Conservation (phyloP, 2,797 vertebrate genomes). For the Hipposideros larvatus region DNA sequence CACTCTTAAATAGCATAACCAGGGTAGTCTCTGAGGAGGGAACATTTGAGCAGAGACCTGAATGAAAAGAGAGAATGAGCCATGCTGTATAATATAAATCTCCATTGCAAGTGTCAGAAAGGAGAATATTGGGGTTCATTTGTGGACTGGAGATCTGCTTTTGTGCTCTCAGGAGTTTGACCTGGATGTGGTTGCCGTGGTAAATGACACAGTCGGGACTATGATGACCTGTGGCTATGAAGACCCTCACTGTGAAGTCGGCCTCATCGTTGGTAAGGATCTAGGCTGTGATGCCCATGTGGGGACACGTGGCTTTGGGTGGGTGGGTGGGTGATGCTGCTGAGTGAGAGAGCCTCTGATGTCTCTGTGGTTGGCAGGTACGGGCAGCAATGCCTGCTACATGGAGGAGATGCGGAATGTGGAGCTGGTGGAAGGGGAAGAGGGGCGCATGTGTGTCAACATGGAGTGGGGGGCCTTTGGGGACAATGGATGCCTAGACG, state of each 20-base stretch:
- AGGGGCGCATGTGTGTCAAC: constrained; percentile 96
- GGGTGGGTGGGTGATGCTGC: fast-evolving
- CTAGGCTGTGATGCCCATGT: fast-evolving
- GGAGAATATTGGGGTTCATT: background rate
- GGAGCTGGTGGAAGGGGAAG: constrained; percentile 94
- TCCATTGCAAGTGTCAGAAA: background rate
- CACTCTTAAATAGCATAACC: background rate
- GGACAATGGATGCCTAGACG: constrained; percentile 93
- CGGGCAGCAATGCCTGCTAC: constrained; percentile 96
- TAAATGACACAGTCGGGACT: constrained; percentile 98
- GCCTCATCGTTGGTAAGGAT: constrained; percentile 96
- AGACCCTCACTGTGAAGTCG: constrained; percentile 96
- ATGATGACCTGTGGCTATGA: constrained; percentile 99
- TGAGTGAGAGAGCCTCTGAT: background rate
- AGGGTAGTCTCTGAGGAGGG: background rate
- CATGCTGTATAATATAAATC: fast-evolving
- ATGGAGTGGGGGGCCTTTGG: constrained; percentile 99
- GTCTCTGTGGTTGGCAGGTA: constrained; percentile 88
- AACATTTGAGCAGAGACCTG: background rate
- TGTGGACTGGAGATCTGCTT: background rate
- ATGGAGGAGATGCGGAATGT: constrained; percentile 98
- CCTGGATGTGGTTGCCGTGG: constrained; percentile 96
- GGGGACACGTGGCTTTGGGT: fast-evolving
- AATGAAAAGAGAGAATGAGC: background rate
- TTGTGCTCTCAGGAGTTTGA: constrained; percentile 93